Conservation (phyloP, 1,140 invertebrate genomes). For the Habropoda laboriosa region DNA sequence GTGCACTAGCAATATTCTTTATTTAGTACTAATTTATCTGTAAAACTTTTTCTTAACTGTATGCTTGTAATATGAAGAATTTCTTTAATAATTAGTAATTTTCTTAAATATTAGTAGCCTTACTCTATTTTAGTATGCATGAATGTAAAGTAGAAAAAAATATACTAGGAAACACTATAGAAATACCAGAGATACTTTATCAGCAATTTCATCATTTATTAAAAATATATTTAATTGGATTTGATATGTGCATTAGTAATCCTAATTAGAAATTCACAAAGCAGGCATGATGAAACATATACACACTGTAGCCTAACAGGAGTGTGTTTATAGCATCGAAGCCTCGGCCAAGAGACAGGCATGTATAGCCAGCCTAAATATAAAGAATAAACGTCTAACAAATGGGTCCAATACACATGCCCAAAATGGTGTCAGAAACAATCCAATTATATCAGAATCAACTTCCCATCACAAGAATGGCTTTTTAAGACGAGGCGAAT, state of each 20-base stretch:
- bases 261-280: conserved; percentile 45
- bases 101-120: neutral
- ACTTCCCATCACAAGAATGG: conserved; percentile 78
- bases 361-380: conserved; percentile 74
- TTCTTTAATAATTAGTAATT: neutral
- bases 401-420: conserved; percentile 76
- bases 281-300: conserved; percentile 51
- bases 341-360: conserved; percentile 75
- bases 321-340: conserved; percentile 80
- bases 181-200: neutral
- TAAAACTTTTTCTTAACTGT: neutral
- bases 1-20: conserved; percentile 2
- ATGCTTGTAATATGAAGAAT: neutral
- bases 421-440: conserved; percentile 73
- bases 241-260: conserved; percentile 35
- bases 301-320: conserved; percentile 69
- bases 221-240: conserved; percentile 33
- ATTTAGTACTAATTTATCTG: neutral
- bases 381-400: conserved; percentile 79
- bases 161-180: neutral
- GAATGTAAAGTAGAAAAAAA: conserved; percentile 7
- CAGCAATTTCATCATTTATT: neutral
- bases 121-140: neutral
- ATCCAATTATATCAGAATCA: conserved; percentile 72
- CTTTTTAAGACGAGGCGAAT: conserved; percentile 81